Conservation (phyloP, 1,140 invertebrate species). For the Eriosoma lanigerum region DNA sequence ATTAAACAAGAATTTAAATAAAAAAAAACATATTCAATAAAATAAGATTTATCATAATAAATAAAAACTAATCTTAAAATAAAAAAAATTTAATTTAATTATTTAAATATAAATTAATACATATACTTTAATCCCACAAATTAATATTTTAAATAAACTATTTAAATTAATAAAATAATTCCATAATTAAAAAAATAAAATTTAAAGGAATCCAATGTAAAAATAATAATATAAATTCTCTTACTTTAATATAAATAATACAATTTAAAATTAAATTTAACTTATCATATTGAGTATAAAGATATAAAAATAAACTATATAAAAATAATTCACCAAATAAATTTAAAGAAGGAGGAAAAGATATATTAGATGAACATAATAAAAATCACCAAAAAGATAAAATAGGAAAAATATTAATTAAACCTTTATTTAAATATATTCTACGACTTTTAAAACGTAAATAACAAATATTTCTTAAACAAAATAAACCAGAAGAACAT, state of each 20-base stretch:
- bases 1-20: background rate
- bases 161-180: background rate
- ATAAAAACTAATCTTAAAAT: background rate
- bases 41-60: background rate
- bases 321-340: constrained; percentile 4
- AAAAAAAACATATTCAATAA: constrained; percentile 10
- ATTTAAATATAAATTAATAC: too few relatives aligned
- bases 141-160: constrained; percentile 20
- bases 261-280: background rate
- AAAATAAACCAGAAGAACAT: constrained; percentile 12
- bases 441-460: constrained; percentile 11
- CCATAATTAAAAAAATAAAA: background rate
- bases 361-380: constrained; percentile 8
- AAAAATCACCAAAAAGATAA: constrained; percentile 4
- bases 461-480: constrained; percentile 16
- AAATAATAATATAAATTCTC: background rate
- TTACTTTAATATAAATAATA: background rate
- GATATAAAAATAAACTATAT: background rate
- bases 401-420: constrained; percentile 4
- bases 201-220: background rate
- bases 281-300: background rate
- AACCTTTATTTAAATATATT: background rate
- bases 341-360: constrained; percentile 16
- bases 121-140: background rate
- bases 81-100: background rate